phyloP scores from a whole-genome alignment of 2,888 invertebrate species.

The Lissocephala sabroskyi region DNA sequence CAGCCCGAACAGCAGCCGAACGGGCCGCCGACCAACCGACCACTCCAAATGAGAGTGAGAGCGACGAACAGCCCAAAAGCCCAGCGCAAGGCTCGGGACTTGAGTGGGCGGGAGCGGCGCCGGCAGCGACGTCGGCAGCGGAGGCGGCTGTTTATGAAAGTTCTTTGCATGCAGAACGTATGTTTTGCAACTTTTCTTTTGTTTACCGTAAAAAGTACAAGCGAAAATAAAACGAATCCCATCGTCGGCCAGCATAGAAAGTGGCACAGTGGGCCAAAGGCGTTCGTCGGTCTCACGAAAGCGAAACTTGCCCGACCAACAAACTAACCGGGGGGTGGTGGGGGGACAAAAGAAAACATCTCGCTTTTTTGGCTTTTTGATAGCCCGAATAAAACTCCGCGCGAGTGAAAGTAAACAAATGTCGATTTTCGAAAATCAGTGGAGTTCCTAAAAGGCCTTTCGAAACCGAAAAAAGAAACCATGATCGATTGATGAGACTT shows the following conservation, averaged over 20 bases:
- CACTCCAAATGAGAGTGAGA: constrained; percentile 32
- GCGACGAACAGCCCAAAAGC: background rate
- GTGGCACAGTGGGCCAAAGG: constrained; percentile 12
- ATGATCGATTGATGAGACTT: too few species aligned
- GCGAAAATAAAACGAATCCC: constrained; percentile 16
- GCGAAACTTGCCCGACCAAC: too few species aligned
- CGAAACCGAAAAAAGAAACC: too few species aligned
- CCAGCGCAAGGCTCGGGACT: background rate
- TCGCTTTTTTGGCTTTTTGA: too few species aligned
- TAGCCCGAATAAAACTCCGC: too few species aligned
- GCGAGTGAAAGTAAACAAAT: too few species aligned
- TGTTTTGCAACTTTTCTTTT: constrained; percentile 52
- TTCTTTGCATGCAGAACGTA: constrained; percentile 44
- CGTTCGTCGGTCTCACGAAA: too few species aligned
- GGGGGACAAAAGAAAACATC: too few species aligned
- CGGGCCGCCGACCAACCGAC: constrained; percentile 9
- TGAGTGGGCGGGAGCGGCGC: background rate
- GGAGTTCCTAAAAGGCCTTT: too few species aligned
- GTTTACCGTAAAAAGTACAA: constrained; percentile 41
- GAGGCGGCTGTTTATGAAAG: constrained; percentile 29
- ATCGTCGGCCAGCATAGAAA: constrained; percentile 18
- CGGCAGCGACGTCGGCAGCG: background rate
- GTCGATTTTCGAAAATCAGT: too few species aligned
- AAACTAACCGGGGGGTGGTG: too few species aligned
- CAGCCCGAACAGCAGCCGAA: background rate